phyloP scores from a whole-genome alignment of 2,797 vertebrate species.

The Neosalanx taihuensis region DNA sequence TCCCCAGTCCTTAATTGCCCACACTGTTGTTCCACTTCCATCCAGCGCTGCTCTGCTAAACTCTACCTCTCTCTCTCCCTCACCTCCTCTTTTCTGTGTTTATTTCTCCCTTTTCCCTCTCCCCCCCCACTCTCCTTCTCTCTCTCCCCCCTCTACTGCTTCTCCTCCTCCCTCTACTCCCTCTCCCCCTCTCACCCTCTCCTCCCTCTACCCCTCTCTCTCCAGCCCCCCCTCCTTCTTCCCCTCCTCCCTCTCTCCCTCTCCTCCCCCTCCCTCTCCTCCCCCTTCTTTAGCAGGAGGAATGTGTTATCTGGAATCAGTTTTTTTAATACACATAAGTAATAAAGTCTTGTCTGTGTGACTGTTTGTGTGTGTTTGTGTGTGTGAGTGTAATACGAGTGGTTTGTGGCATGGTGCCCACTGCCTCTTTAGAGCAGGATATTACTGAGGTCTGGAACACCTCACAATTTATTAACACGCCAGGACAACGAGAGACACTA shows the following conservation, averaged over 20 bases:
- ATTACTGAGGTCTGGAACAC: constrained; percentile 67
- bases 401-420: constrained; percentile 51
- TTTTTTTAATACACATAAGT: constrained; percentile 55
- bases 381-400: constrained; percentile 26
- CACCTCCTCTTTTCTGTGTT: not conserved
- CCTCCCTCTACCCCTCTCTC: not conserved
- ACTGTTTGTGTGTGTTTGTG: constrained; percentile 9
- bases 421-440: constrained; percentile 65
- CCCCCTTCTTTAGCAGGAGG: constrained; percentile 38
- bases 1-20: not conserved
- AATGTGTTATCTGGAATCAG: constrained; percentile 62
- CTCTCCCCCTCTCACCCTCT: not conserved
- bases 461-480: constrained; percentile 54
- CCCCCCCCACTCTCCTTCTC: not conserved
- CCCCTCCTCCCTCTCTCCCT: not conserved
- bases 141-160: not conserved
- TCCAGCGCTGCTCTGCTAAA: not conserved
- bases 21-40: not conserved
- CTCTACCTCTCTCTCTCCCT: not conserved
- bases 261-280: not conserved
- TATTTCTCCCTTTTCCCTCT: not conserved
- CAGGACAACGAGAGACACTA: constrained; percentile 37
- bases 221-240: not conserved
- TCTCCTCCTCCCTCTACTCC: not conserved
- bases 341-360: constrained; percentile 55